These are phyloP conservation scores for Platyscapa corneri DNA, from an alignment of 1,140 invertebrate species.

Conservation along the genomic window DNA sequence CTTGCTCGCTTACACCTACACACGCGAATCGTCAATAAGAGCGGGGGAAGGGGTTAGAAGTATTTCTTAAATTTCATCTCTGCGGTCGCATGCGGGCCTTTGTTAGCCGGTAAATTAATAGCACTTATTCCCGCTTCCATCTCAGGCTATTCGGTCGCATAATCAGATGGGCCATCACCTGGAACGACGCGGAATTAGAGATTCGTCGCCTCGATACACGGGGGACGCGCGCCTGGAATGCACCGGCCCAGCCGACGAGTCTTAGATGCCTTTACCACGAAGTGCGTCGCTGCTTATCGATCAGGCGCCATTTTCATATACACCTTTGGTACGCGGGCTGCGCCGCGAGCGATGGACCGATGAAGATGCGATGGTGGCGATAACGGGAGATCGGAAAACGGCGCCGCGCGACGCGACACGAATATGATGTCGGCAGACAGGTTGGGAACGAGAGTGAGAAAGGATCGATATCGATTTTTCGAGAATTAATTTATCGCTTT, in stretches of 20 bases:
- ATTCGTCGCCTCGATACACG: conserved; percentile 43
- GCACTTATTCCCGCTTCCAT: conserved; percentile 14
- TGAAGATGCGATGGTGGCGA: background rate
- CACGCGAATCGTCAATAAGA: too few species aligned
- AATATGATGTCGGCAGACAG: background rate
- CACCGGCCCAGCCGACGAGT: background rate
- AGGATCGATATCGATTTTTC: conserved; percentile 8
- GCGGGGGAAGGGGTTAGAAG: background rate
- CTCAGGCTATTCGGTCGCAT: background rate
- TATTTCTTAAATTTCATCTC: conserved; percentile 5
- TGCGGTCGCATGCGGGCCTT: background rate
- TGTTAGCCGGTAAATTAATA: conserved; percentile 39
- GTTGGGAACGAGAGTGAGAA: background rate
- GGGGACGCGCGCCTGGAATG: conserved; percentile 31
- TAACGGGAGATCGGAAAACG: conserved; percentile 8
- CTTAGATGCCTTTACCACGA: background rate
- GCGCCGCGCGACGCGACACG: background rate
- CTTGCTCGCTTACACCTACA: too few species aligned
- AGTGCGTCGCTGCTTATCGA: conserved; percentile 29
- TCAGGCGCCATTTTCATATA: conserved; percentile 33
- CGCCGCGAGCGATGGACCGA: background rate
- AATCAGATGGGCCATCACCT: background rate
- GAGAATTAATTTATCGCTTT: conserved; percentile 10
- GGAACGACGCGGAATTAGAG: conserved; percentile 39
- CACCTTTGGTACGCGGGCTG: background rate